These are phyloP conservation scores for Phenacoccus solenopsis DNA, from an alignment of 1,140 invertebrate genomes.

Conservation along the genomic window DNA sequence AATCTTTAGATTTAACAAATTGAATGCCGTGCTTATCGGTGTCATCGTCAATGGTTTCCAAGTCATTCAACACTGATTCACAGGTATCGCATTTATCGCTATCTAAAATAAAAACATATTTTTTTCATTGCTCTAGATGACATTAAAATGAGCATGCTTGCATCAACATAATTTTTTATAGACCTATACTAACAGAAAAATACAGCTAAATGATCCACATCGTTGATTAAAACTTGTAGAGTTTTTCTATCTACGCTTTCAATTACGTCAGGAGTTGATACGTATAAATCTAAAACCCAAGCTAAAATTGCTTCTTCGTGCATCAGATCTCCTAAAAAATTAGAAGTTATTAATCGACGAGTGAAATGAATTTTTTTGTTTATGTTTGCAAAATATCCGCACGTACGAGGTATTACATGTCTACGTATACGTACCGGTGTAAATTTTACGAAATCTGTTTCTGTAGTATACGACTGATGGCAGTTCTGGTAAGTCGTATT, in stretches of 20 bases:
- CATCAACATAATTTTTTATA: too few relatives aligned
- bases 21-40: constrained; percentile 84
- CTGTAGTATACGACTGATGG: constrained; percentile 81
- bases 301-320: constrained; percentile 81
- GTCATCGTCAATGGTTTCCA: constrained; percentile 90
- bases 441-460: constrained; percentile 80
- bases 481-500: constrained; percentile 71
- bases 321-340: constrained; percentile 59
- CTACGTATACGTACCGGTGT: constrained; percentile 39
- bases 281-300: constrained; percentile 77
- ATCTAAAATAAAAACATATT: constrained; percentile 41
- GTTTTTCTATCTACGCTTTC: constrained; percentile 85
- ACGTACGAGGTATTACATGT: too few relatives aligned
- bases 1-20: constrained; percentile 86
- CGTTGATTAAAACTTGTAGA: constrained; percentile 72
- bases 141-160: background rate
- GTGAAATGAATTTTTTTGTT: background rate
- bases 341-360: background rate
- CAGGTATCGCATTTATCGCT: constrained; percentile 73
- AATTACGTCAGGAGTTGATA: constrained; percentile 73
- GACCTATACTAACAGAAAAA: constrained; percentile 67
- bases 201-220: constrained; percentile 81
- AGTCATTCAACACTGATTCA: constrained; percentile 66
- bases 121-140: constrained; percentile 8
- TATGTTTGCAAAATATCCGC: background rate